Percentiles rank a stretch among this genome's conserved stretches.
These are phyloP conservation scores for Eira barbara DNA, from an alignment of 2,113 vertebrate genomes.

Conservation along the genomic window DNA sequence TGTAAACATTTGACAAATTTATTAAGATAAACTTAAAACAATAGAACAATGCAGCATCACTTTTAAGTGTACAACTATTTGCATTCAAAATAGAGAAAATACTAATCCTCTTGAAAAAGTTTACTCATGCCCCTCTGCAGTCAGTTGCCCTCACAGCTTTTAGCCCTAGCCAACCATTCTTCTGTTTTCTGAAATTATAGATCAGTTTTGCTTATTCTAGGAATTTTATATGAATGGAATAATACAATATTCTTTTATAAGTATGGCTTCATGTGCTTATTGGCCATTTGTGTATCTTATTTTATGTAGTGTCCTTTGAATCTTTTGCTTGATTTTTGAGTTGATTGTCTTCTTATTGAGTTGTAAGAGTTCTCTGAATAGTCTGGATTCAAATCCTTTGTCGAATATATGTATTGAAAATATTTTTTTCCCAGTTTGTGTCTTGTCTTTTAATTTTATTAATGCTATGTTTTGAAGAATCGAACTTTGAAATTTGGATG, in stretches of 20 bases:
- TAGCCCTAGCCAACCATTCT: background rate
- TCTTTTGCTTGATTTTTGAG: background rate
- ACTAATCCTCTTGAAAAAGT: background rate
- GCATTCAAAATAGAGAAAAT: background rate
- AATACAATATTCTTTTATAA: background rate
- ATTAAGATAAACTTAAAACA: background rate
- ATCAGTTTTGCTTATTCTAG: background rate
- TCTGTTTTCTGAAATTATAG: background rate
- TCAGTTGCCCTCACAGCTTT: background rate
- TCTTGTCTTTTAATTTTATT: background rate
- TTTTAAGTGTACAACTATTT: background rate
- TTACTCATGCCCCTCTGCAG: background rate
- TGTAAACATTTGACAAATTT: background rate
- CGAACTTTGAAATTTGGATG: background rate
- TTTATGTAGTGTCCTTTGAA: background rate
- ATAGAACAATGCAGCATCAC: background rate
- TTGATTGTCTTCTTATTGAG: background rate
- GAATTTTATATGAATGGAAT: background rate
- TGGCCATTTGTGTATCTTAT: background rate
- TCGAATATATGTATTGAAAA: background rate
- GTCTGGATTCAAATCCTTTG: background rate
- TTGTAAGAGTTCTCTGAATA: background rate
- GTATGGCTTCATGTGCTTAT: background rate
- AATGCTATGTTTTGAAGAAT: background rate
- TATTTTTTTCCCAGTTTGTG: background rate